These are phyloP conservation scores for Nemurella pictetii DNA, from an alignment of 2,888 invertebrate genomes.

Conservation along the genomic window DNA sequence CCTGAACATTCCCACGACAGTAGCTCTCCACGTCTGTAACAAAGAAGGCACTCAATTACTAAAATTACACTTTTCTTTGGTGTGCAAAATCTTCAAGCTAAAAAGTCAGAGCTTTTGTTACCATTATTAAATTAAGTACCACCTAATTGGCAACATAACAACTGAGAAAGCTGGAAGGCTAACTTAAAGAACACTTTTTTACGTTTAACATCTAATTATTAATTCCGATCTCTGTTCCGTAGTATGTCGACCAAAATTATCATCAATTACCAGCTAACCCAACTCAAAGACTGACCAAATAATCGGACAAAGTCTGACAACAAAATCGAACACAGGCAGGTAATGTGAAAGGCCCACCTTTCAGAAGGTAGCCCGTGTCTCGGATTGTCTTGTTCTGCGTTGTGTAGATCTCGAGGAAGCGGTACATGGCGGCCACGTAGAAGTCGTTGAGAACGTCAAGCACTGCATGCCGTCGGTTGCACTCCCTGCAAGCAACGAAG, in stretches of 20 bases:
- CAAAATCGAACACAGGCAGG: not conserved
- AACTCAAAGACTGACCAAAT: no score
- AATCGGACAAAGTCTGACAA: no score
- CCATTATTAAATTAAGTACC: no score
- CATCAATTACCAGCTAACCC: no score
- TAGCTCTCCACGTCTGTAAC: conserved; percentile 49
- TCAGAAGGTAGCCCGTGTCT: conserved; percentile 56
- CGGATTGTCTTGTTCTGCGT: conserved; percentile 54
- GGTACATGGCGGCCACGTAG: conserved; percentile 53
- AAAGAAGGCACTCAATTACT: not conserved
- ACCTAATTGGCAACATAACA: no score
- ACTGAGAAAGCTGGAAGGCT: no score
- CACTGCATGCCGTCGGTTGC: conserved; percentile 51
- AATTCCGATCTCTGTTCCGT: no score
- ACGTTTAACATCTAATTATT: no score
- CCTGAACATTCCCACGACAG: conserved; percentile 46
- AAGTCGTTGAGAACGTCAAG: conserved; percentile 53
- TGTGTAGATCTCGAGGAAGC: conserved; percentile 55
- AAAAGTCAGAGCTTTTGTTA: no score
- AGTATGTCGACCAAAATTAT: no score
- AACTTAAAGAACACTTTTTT: not conserved
- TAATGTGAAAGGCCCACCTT: conserved; percentile 50
- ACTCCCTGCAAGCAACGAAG: conserved; percentile 52
- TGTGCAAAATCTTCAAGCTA: no score
- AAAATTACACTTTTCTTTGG: no score